Evolutionary conservation across 2,797 vertebrate genomes (phyloP).

Genomic region (Tragopan temminckii): DNA sequence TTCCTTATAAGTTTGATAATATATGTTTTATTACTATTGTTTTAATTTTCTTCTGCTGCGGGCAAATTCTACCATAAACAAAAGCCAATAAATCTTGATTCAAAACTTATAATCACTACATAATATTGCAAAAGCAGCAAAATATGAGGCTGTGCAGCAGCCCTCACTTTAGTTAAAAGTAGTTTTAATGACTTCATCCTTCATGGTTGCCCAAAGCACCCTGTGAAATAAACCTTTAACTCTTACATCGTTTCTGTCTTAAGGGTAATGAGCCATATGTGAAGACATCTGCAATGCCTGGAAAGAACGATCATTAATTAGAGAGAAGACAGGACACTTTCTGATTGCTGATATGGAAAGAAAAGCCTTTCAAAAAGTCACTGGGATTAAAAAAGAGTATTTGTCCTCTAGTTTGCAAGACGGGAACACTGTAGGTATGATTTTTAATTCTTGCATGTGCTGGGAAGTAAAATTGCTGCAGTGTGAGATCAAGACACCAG

Average conservation of each 20-base stretch:
- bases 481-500: neutral
- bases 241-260: conserved; percentile 84
- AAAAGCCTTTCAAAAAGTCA: conserved; percentile 74
- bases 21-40: conserved; percentile 8
- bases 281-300: conserved; percentile 84
- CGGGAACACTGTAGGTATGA: neutral
- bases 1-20: neutral
- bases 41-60: conserved; percentile 31
- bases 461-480: neutral
- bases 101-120: neutral
- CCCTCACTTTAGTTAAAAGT: conserved; percentile 77
- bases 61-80: conserved; percentile 39
- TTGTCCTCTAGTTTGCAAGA: neutral
- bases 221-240: conserved; percentile 85
- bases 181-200: conserved; percentile 83
- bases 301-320: conserved; percentile 85
- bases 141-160: conserved; percentile 42
- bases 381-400: conserved; percentile 63
- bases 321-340: conserved; percentile 78
- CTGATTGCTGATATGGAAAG: conserved; percentile 51
- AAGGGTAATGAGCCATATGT: conserved; percentile 86
- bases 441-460: neutral
- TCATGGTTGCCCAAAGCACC: conserved; percentile 80
- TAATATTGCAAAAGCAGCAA: neutral
- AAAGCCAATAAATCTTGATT: conserved; percentile 32